Base-by-base conservation (phyloP, 2,797 vertebrate species). In the Cetoscarus ocellatus region DNA sequence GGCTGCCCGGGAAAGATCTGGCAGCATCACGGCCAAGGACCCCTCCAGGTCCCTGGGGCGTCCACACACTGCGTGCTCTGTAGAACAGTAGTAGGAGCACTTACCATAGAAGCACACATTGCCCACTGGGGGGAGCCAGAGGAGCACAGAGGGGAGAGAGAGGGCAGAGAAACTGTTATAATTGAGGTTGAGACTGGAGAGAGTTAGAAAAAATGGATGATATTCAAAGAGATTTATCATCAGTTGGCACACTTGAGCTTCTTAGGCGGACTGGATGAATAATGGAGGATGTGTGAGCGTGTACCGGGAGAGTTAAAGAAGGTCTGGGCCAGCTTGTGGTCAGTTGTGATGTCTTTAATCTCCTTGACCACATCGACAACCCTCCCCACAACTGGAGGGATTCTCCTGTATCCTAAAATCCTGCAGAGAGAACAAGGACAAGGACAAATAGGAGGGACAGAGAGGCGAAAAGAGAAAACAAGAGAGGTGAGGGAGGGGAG, bases 41-140 rank as follows among this genome's bases (percentile, higher is more conserved):
- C 92, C 96, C 89, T 98, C 95, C 14, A 98, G 88, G 58, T 0
- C 42, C 63, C 82, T 84, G 0, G 96, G 96, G 10, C 86, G 93
- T 2, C 96, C 96, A 0, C 97, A 97, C 68, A 96, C 85, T 0
- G 96, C 96, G 0, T 98, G 96, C 74, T 97, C 96, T 0, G 96
- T 96, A 12, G 95, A 95, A 75, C 97, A 98, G 89, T 97, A 97
- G 86, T 97, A 97, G 18, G 95, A 95, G 62, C 96, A 98, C 78
- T 91, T 93, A 7, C 96, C 96, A 0, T 95, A 96, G 94, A 97
- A 97, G 85, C 96, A 98, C 42, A 93, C 4, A 0, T 94, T 97
- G 3, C 95, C 96, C 83, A 93, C 97, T 97, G 77, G 86, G 78
- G 66, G 79, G 91, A 80, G 77, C 57, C 72, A 84, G 66, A 86